Conservation (phyloP, 2,113 vertebrate genomes). For the Grallaria varia region DNA sequence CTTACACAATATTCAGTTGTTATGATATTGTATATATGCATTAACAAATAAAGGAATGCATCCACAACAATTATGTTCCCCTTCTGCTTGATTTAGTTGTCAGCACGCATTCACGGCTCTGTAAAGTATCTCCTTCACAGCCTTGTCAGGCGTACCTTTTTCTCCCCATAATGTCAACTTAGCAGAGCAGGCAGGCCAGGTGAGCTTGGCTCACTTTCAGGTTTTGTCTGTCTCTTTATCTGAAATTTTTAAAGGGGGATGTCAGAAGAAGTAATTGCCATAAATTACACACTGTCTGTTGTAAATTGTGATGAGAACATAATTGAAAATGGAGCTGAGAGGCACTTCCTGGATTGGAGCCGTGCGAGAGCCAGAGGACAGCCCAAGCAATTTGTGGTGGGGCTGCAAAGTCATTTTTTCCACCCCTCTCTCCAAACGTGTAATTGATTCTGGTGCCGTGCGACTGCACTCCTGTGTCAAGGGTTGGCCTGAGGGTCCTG, state of each 20-base stretch:
- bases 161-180: conserved; percentile 32
- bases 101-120: conserved; percentile 51
- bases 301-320: conserved; percentile 61
- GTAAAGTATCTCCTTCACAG: conserved; percentile 61
- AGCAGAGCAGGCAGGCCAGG: conserved; percentile 51
- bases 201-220: conserved; percentile 65
- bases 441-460: conserved; percentile 31
- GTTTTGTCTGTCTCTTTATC: conserved; percentile 64
- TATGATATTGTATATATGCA: conserved; percentile 59
- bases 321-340: conserved; percentile 63
- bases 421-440: conserved; percentile 23
- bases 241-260: conserved; percentile 58
- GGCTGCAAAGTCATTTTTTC: background rate
- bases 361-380: conserved; percentile 15
- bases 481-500: conserved; percentile 50
- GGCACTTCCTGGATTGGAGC: conserved; percentile 38
- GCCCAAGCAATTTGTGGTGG: background rate
- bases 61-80: conserved; percentile 60
- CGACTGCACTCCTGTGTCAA: background rate
- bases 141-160: conserved; percentile 32
- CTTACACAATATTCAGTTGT: conserved; percentile 38
- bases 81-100: conserved; percentile 73
- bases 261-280: conserved; percentile 63
- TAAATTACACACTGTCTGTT: conserved; percentile 69
- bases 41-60: conserved; percentile 62